These are phyloP conservation scores for Metacarcinus magister DNA, from an alignment of 2,888 invertebrate genomes.

Conservation along the genomic window DNA sequence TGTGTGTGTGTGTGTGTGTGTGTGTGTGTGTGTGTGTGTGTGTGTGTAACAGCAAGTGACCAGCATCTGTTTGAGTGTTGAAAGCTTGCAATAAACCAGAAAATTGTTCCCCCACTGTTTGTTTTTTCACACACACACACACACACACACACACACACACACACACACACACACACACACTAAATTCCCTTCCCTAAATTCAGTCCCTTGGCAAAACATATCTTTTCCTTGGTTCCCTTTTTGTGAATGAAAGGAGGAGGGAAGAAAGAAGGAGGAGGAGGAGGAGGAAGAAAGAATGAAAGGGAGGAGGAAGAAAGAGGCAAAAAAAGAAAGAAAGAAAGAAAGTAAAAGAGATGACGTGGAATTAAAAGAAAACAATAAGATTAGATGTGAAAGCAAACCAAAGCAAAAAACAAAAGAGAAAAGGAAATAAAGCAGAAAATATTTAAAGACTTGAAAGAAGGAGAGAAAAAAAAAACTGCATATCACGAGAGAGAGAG, in stretches of 20 bases:
- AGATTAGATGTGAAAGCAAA: too few relatives aligned
- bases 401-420: too few relatives aligned
- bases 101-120: not conserved
- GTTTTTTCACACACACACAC: not conserved
- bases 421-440: too few relatives aligned
- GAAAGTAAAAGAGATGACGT: not conserved
- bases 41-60: not conserved
- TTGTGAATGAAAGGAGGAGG: not conserved
- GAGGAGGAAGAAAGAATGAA: not conserved
- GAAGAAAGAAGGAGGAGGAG: not conserved
- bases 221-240: not conserved
- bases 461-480: too few relatives aligned
- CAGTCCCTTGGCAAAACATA: not conserved
- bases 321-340: not conserved
- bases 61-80: not conserved
- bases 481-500: not conserved
- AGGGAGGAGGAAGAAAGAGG: not conserved
- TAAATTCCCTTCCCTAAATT: not conserved
- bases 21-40: slow-evolving; percentile 33
- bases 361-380: too few relatives aligned
- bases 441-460: too few relatives aligned
- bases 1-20: slow-evolving; percentile 31
- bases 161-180: slow-evolving; percentile 39
- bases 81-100: not conserved
- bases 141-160: slow-evolving; percentile 18